Base-by-base conservation (phyloP, 2,888 invertebrate genomes). In the Arge pagana region DNA sequence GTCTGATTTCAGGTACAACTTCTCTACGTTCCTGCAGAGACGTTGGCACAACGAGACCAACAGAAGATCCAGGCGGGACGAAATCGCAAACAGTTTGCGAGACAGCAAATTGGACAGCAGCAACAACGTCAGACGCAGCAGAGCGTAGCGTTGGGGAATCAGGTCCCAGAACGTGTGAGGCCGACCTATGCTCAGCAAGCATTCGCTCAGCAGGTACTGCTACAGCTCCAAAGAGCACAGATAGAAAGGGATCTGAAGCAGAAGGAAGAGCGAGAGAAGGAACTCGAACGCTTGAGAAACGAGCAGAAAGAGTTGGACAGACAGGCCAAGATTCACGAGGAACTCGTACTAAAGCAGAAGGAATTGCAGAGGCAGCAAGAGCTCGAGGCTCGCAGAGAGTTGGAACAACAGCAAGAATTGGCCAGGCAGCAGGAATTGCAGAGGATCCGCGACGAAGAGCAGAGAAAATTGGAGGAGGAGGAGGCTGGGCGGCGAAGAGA, bases 1-100 rank as follows among this genome's bases (percentile, higher is more conserved):
- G 10, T 18, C 19, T 16, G 48, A 35, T 53, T 51, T 8, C 52
- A 87, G 75, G 86, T 91, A 0, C 91, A 92, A 67, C 74, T 92
- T 28, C 79, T 93, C 0, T 93, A 92, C 67, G 90, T 93, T 0
- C 92, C 92, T 4, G 81, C 90, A 18, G 90, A 93, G 66, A 85
- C 88, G 1, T 72, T 90, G 16, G 84, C 84, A 60, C 78, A 82
- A 66, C 67, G 77, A 16, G 75, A 71, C 23, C 73, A 72, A 28
- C 67, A 62, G 30, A 60, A 59, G 40, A 52, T 43, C 35, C 67
- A 66, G 33, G 64, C 62, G 39, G 58, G 50, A 8, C 68, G 68
- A 30, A 58, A 62, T 30, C 65, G 67, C 24, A 73, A 71, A 52
- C 67, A 66, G 28, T 55, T 52, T 42, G 43, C 53, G 42, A 57